These are phyloP conservation scores for Axinella damicornis DNA, from an alignment of 37 sponge, comb jelly and placozoan genomes.

Conservation along the genomic window DNA sequence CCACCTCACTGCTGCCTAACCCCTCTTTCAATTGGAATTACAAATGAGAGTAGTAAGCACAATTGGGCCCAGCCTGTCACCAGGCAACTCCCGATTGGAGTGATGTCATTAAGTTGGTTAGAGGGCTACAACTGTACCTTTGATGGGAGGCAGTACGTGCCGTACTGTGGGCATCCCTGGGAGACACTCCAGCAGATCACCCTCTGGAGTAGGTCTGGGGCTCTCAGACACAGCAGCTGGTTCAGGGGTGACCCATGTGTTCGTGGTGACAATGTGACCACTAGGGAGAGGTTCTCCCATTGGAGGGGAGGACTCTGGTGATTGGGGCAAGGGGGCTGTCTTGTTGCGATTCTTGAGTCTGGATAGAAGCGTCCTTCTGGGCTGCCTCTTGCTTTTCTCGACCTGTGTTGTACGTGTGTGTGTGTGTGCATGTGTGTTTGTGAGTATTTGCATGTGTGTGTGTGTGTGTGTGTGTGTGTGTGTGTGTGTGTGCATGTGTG, in stretches of 20 bases:
- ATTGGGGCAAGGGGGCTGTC: slow-evolving; percentile 19
- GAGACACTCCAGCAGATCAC: neutral
- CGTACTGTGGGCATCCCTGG: slow-evolving; percentile 9
- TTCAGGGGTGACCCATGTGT: slow-evolving; percentile 19
- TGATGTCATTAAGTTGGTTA: neutral
- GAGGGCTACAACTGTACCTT: slow-evolving; percentile 1
- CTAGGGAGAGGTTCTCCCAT: too few species aligned
- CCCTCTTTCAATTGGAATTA: too few species aligned
- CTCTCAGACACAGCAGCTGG: neutral
- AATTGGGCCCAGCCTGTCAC: too few species aligned
- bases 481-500: neutral
- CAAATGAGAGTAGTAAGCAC: too few species aligned
- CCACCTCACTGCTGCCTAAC: too few species aligned
- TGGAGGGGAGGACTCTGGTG: neutral
- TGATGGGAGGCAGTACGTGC: slow-evolving; percentile 12
- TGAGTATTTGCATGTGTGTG: too few species aligned
- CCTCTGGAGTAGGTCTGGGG: too few species aligned
- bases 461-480: too few species aligned
- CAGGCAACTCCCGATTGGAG: neutral
- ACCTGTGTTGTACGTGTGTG: neutral
- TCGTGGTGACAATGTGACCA: neutral
- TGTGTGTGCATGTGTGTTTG: too few species aligned
- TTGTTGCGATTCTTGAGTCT: slow-evolving; percentile 41
- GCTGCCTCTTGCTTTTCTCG: slow-evolving; percentile 2
- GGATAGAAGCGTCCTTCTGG: slow-evolving; percentile 21